These are phyloP conservation scores for Gadus chalcogrammus DNA, from an alignment of 2,113 vertebrate genomes.

Conservation along the genomic window DNA sequence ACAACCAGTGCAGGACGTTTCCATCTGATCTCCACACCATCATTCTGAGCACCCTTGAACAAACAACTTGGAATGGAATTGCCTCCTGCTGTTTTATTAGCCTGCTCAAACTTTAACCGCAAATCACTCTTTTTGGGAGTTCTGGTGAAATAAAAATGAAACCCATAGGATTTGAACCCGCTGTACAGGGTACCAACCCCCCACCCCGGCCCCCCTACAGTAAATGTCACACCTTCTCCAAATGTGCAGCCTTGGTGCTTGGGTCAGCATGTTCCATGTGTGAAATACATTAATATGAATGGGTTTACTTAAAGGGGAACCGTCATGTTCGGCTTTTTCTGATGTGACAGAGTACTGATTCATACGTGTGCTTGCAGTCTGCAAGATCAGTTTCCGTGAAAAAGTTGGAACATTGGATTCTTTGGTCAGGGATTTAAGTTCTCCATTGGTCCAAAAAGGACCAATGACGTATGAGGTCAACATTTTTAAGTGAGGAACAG, in stretches of 20 bases:
- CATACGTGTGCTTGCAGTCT: too few species aligned
- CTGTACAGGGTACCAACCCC: conserved; percentile 1
- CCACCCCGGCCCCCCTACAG: neutral
- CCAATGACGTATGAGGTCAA: too few species aligned
- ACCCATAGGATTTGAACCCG: neutral
- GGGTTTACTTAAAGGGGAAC: too few species aligned
- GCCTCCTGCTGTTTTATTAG: conserved; percentile 12
- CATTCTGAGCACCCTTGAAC: neutral
- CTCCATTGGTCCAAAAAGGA: too few species aligned
- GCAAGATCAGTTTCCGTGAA: too few species aligned
- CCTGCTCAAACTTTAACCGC: neutral
- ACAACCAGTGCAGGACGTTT: conserved; percentile 14
- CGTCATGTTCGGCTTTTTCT: too few species aligned
- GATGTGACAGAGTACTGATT: too few species aligned
- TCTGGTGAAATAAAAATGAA: conserved; percentile 19
- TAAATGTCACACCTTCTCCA: conserved; percentile 16
- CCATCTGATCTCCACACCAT: neutral
- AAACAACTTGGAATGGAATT: conserved; percentile 9
- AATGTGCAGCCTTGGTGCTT: conserved; percentile 1
- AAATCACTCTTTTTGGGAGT: neutral
- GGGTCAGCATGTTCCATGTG: neutral
- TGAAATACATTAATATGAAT: neutral
- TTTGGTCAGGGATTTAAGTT: too few species aligned
- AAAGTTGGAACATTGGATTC: too few species aligned
- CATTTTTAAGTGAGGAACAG: too few species aligned